These are phyloP conservation scores for Oxyura jamaicensis DNA, from an alignment of 2,113 vertebrate species.

Conservation along the genomic window DNA sequence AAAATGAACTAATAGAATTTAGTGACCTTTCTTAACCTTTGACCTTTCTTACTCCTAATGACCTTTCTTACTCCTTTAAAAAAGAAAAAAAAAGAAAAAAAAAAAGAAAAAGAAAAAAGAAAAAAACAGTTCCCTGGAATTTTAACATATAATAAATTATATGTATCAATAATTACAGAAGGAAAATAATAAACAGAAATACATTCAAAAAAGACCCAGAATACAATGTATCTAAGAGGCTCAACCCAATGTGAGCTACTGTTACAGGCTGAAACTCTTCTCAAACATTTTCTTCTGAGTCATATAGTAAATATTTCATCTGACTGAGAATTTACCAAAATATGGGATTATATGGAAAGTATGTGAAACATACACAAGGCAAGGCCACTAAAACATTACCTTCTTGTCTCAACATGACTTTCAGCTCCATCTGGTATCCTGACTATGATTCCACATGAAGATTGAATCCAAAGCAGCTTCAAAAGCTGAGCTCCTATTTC, in stretches of 20 bases:
- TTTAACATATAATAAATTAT: not conserved
- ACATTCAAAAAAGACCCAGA: not conserved
- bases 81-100: too few species aligned
- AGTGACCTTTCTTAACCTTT: too few species aligned
- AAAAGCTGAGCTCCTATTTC: not conserved
- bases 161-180: not conserved
- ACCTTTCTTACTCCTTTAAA: not conserved
- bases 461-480: not conserved
- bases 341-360: constrained; percentile 30
- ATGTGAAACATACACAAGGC: constrained; percentile 27
- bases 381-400: not conserved
- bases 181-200: not conserved
- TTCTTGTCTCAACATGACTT: constrained; percentile 41
- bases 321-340: constrained; percentile 40
- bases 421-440: not conserved
- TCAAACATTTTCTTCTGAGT: not conserved
- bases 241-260: not conserved
- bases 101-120: not conserved
- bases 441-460: not conserved
- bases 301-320: constrained; percentile 13
- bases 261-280: not conserved
- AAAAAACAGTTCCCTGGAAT: not conserved
- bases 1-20: not conserved
- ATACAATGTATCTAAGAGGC: not conserved
- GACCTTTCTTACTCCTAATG: not conserved